Base-by-base conservation (phyloP, 2,888 invertebrate species). In the Nomada fabriciana region DNA sequence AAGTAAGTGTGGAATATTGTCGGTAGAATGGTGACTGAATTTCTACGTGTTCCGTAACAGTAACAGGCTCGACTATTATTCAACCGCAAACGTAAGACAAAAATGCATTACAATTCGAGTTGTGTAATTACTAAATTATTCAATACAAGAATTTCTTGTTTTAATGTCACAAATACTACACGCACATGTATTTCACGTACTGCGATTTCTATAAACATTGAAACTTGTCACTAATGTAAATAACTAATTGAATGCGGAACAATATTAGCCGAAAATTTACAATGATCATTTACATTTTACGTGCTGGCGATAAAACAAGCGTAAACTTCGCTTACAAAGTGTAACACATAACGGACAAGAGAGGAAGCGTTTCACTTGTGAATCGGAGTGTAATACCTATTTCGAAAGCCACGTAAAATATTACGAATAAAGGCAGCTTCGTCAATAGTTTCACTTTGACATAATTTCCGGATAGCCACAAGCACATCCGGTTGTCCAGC, bases 401-500 rank as follows among this genome's bases (percentile, higher is more conserved):
- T 77, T 65, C 64, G 50, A 74, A 73, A 74, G 20, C 29, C n/a
- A 15, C 15, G 29, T 50, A 43, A 79, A 79, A 79, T 68, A 60
- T 70, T 59, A 65, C n/a, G 80, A 70, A 57, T 65, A 59, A 64
- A 59, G 68, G 3, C 25, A 43, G 23, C 64, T 15, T 65, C 29
- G 70, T 47, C 80, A 23, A 80, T 80, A 53, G 70, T 80, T 80
- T 70, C 80, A 52, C 64, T 80, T 67, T 18, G 25, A 20, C 47
- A 73, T 80, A 80, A 80, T 80, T 80, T 80, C 80, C 79, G 70
- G 80, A 50, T 80, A 23, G 79, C 53, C 59, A n/a, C 43, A n/a
- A 43, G 43, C 59, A 20, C 53, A 80, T 80, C 79, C 79, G 59
- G 64, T 53, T 59, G 64, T 59, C 64, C 23, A 63, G 23, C 50